Base-by-base conservation (phyloP, 1,140 invertebrate genomes). In the Bilobella aurantiaca region DNA sequence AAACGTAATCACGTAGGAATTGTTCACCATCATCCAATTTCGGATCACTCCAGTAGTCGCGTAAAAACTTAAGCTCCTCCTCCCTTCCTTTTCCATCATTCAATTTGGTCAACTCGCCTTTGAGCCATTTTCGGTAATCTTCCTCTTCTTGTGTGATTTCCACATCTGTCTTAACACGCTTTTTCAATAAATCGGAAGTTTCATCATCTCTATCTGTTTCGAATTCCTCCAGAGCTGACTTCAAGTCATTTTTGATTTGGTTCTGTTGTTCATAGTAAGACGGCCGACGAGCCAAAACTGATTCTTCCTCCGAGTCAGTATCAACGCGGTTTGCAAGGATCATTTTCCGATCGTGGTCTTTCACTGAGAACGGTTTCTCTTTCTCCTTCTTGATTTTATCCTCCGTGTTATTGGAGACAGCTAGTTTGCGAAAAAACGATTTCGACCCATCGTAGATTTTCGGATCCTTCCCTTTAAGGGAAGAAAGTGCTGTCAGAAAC, bases 1-100 rank as follows among this genome's bases (percentile, higher is more conserved):
- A 78, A 74, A 98, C 85, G 75, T 91, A 98, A 80, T 98, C 93
- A 57, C 88, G 83, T 0, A 98, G 78, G 78, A 95, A 98, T 64
- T 87, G 86, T 78, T 98, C 95, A 58, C 84, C 84, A 69, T 87
- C 79, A 75, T 89, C 86, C 25, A 97, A 78, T 67, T 88, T 85
- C 34, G 88, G 86, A 77, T 89, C 82, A 30, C 80, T 86, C 93
- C 93, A 97, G 76, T 86, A 89, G 37, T 91, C 84, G 67, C 88
- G 87, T 31, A 97, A 76, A 18, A 85, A 84, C 74, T 86, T 85
- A 70, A 91, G 78, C 60, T 86, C 84, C 47, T 77, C 80, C 46
- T 85, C 79, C 30, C 84, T 79, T 0, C 63, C 31, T 32, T 63
- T 58, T 66, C 86, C 79, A n/a, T n/a, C n/a, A 64, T 85, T 78